A percentile compares a stretch with the other conserved stretches of the same genome.
Conservation (phyloP, 2,113 vertebrate genomes). For the Brachypteracias leptosomus region DNA sequence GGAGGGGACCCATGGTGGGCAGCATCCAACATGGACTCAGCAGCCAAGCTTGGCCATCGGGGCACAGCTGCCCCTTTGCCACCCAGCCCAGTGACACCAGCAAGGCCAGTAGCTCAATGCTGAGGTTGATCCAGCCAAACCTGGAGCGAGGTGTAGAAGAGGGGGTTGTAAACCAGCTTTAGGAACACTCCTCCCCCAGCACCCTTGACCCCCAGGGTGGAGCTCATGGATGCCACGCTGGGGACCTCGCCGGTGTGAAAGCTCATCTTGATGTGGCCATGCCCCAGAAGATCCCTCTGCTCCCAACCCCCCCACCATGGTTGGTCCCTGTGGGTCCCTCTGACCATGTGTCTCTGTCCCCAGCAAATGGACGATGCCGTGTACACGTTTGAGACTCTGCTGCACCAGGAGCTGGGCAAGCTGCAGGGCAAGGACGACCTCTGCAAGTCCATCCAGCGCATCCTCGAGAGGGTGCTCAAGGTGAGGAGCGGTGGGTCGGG, state of each 20-base stretch:
- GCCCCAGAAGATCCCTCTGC: background rate
- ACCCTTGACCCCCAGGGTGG: rapidly evolving
- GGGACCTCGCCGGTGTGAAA: background rate
- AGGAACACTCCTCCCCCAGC: background rate
- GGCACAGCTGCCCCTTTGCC: background rate
- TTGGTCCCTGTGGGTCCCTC: background rate
- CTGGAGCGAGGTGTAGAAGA: rapidly evolving
- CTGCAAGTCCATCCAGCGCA: constrained; percentile 90
- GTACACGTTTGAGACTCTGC: constrained; percentile 92
- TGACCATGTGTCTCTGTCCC: background rate
- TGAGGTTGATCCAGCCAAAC: background rate
- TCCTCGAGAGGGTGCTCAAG: constrained; percentile 95
- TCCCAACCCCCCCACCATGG: background rate
- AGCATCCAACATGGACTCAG: background rate
- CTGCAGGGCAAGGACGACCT: constrained; percentile 81
- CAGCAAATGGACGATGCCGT: constrained; percentile 96
- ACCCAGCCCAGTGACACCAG: background rate
- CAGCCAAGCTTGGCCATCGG: background rate
- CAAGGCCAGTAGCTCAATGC: background rate
- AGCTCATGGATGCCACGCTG: rapidly evolving
- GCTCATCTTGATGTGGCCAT: background rate
- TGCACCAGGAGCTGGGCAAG: constrained; percentile 88
- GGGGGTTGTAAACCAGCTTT: background rate
- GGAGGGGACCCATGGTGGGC: background rate
- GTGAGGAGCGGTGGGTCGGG: constrained; percentile 40